These are phyloP conservation scores for Watsonalla cultraria DNA, from an alignment of 2,888 invertebrate species.

Conservation along the genomic window DNA sequence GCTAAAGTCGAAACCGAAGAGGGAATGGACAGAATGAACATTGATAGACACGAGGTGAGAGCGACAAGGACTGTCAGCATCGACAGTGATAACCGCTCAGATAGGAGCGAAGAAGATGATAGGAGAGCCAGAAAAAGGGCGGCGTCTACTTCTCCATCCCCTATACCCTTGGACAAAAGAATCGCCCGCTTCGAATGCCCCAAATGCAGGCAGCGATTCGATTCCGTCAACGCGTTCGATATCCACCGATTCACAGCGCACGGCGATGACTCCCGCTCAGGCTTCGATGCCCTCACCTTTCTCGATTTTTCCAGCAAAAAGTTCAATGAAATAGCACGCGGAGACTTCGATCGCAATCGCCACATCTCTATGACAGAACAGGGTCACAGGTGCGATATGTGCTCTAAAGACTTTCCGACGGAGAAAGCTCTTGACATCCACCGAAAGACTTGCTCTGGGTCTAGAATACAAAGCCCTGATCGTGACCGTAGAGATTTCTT, in stretches of 20 bases:
- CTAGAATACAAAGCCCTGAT: conserved; percentile 70
- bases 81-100: conserved; percentile 78
- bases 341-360: conserved; percentile 82
- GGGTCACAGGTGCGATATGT: conserved; percentile 84
- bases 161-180: conserved; percentile 59
- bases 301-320: conserved; percentile 90
- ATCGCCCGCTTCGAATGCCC: conserved; percentile 81
- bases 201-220: conserved; percentile 85
- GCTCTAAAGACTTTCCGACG: conserved; percentile 85
- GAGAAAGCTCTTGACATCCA: conserved; percentile 83
- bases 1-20: conserved; percentile 62
- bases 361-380: conserved; percentile 80
- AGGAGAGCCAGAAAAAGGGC: conserved; percentile 59
- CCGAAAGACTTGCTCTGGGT: conserved; percentile 66
- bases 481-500: conserved; percentile 87
- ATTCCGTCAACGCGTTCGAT: conserved; percentile 84
- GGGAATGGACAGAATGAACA: conserved; percentile 54
- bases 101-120: conserved; percentile 73
- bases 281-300: conserved; percentile 85
- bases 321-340: conserved; percentile 87
- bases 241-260: conserved; percentile 84
- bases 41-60: conserved; percentile 50
- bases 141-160: conserved; percentile 61
- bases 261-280: conserved; percentile 77
- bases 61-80: conserved; percentile 64